These are phyloP conservation scores for Eucidaris tribuloides DNA, from an alignment of 35 echinoderm and acorn worm genomes.

Conservation along the genomic window DNA sequence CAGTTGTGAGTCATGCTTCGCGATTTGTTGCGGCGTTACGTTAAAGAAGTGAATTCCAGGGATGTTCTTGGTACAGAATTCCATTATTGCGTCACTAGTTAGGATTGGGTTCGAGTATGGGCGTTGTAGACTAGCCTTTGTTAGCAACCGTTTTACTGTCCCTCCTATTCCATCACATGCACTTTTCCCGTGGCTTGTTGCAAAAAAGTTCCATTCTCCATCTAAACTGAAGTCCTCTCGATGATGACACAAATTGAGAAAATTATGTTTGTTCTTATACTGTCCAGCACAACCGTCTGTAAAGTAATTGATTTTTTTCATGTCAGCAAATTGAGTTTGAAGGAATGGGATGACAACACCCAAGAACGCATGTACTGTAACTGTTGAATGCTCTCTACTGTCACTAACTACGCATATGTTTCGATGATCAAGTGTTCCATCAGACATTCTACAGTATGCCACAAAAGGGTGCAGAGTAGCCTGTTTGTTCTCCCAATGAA, in stretches of 20 bases:
- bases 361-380: conserved; percentile 26
- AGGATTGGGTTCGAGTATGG: neutral
- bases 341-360: neutral
- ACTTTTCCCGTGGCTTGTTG: conserved; percentile 59
- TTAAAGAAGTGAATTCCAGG: no score
- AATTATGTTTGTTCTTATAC: conserved; percentile 56
- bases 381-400: conserved; percentile 26
- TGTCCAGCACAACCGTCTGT: conserved; percentile 54
- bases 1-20: no score
- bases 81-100: no score
- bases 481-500: conserved; percentile 7
- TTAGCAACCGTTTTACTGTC: conserved; percentile 29
- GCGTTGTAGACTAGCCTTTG: conserved; percentile 43
- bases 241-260: conserved; percentile 45
- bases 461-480: conserved; percentile 15
- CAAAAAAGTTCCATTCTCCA: conserved; percentile 69
- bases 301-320: conserved; percentile 32
- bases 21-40: no score
- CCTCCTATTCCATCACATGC: conserved; percentile 80
- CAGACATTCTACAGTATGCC: neutral
- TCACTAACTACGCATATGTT: neutral
- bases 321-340: neutral
- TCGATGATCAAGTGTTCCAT: neutral
- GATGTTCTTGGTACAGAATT: no score
- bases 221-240: conserved; percentile 25